Percentiles rank a stretch among this genome's conserved stretches.
Evolutionary conservation across 30 jellyfish, hydroid and myxozoan genomes (phyloP).

Genomic region (Turritopsis rubra): DNA sequence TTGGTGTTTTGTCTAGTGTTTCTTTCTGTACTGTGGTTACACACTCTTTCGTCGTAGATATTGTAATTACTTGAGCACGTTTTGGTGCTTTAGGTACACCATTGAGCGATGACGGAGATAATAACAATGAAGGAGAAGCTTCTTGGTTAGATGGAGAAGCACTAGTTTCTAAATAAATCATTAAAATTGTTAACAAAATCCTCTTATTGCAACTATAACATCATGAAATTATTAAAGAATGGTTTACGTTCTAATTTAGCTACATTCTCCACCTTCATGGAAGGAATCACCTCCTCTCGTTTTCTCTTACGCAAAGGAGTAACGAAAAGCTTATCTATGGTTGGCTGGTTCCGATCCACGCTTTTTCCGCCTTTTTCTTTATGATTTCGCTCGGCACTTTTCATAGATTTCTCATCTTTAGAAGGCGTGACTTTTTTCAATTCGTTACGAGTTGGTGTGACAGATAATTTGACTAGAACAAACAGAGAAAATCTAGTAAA

Average conservation of each 20-base stretch:
- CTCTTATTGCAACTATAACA: neutral
- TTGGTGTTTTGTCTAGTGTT: constrained; percentile 41
- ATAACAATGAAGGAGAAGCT: neutral
- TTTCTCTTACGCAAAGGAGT: constrained; percentile 77
- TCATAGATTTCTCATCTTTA: neutral
- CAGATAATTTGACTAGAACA: too few species aligned
- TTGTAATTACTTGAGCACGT: constrained; percentile 1
- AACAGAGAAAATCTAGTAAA: neutral
- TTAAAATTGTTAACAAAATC: neutral
- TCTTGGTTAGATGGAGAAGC: neutral
- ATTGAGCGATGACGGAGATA: neutral
- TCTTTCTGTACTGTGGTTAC: neutral
- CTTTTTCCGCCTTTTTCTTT: constrained; percentile 31
- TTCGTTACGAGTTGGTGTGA: neutral
- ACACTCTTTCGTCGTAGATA: neutral
- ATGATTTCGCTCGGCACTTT: constrained; percentile 20
- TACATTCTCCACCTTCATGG: neutral
- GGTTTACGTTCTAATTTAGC: neutral
- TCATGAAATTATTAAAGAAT: neutral
- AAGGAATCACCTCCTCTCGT: constrained; percentile 21
- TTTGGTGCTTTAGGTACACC: neutral
- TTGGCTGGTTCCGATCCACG: constrained; percentile 49
- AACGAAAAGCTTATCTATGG: constrained; percentile 50
- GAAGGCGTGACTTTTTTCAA: neutral
- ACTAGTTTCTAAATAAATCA: neutral